phyloP scores from a whole-genome alignment of 2,113 vertebrate species.

The Epinephelus fuscoguttatus region DNA sequence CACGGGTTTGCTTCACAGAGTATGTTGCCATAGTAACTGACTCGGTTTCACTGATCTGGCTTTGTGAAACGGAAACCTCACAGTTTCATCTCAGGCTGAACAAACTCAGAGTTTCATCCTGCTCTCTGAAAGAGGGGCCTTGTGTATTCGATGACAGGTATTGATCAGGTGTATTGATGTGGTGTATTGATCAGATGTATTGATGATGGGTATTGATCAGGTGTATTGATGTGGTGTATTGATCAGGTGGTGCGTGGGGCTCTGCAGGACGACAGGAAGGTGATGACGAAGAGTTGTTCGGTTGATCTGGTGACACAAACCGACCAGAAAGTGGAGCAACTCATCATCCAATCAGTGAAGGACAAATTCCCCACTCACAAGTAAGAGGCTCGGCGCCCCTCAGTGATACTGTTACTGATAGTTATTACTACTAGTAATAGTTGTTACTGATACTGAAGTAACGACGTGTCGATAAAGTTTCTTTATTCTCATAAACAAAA shows the following conservation, averaged over 20 bases:
- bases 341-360: slow-evolving; percentile 92
- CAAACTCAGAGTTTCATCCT: too few species aligned
- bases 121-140: too few species aligned
- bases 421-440: too few species aligned
- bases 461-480: not conserved
- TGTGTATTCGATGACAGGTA: not conserved
- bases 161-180: not conserved
- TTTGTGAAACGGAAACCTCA: too few species aligned
- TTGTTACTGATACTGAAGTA: not conserved
- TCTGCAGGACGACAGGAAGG: slow-evolving; percentile 84
- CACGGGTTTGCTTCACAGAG: too few species aligned
- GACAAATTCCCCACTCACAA: slow-evolving; percentile 94
- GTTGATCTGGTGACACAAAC: slow-evolving; percentile 96
- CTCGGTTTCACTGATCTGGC: too few species aligned
- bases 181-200: not conserved
- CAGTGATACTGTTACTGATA: not conserved
- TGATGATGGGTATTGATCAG: not conserved
- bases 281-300: slow-evolving; percentile 94
- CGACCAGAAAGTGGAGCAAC: slow-evolving; percentile 96
- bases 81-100: too few species aligned
- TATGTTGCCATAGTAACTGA: too few species aligned
- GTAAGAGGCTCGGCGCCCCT: slow-evolving; percentile 73
- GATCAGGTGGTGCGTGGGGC: slow-evolving; percentile 89
- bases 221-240: not conserved
- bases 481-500: too few species aligned